These are phyloP conservation scores for Galagoides demidoff DNA, from an alignment of 2,797 vertebrate species.

Conservation along the genomic window DNA sequence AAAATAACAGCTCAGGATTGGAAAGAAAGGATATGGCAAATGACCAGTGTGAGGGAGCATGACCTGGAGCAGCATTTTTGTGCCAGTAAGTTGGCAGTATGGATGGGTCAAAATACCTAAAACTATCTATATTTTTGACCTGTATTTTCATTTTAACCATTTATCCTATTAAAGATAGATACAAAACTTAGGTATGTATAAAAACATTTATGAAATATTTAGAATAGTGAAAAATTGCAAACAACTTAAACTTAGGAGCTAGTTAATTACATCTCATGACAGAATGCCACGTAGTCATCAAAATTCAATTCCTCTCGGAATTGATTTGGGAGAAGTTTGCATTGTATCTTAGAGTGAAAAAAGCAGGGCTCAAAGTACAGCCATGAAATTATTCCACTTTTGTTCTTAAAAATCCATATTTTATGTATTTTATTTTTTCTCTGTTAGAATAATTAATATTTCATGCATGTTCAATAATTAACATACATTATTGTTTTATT, in stretches of 20 bases:
- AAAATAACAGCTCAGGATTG: not conserved
- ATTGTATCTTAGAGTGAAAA: not conserved
- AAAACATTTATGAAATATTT: slow-evolving; percentile 9
- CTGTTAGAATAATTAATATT: not conserved
- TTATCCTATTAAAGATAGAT: not conserved
- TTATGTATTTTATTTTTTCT: not conserved
- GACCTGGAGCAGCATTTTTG: not conserved
- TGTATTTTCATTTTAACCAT: not conserved
- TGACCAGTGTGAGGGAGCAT: not conserved
- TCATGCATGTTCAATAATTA: not conserved
- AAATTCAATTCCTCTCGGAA: not conserved
- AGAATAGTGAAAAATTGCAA: not conserved
- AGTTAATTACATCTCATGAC: not conserved
- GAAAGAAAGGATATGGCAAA: not conserved
- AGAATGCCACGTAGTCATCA: not conserved
- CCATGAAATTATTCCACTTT: not conserved
- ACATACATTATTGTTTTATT: slow-evolving; percentile 19
- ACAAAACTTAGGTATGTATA: not conserved
- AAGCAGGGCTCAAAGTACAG: not conserved
- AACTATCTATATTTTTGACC: not conserved
- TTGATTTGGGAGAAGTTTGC: not conserved
- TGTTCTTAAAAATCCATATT: not conserved
- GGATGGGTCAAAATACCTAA: not conserved
- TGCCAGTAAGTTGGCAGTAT: not conserved
- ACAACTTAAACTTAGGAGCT: not conserved